Evolutionary conservation across 2,113 vertebrate genomes (phyloP).

Genomic region (Glaucidium brasilianum): DNA sequence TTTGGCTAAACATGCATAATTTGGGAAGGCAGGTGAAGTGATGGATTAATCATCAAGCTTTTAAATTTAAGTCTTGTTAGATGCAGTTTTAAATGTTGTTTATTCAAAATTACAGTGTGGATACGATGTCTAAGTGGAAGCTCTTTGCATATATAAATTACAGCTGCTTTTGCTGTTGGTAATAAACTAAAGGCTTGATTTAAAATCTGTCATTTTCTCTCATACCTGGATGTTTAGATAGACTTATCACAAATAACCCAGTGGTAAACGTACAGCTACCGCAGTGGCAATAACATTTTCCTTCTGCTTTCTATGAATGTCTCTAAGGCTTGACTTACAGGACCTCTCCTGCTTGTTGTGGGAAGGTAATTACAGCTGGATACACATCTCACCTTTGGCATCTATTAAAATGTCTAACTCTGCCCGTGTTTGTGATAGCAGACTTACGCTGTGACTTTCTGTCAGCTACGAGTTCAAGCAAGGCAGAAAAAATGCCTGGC

Average conservation of each 20-base stretch:
- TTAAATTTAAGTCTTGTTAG: constrained; percentile 65
- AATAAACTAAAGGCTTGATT: constrained; percentile 13
- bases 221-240: background rate
- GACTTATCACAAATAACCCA: background rate
- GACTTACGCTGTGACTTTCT: background rate
- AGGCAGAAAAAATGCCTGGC: background rate
- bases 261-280: background rate
- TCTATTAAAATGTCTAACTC: background rate
- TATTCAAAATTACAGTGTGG: constrained; percentile 64
- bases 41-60: constrained; percentile 62
- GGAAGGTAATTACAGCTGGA: background rate
- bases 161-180: background rate
- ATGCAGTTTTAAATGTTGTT: constrained; percentile 65
- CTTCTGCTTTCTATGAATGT: background rate
- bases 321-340: background rate
- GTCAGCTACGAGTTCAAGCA: background rate
- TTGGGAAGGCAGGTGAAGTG: constrained; percentile 71
- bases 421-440: background rate
- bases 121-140: constrained; percentile 23
- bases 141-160: constrained; percentile 40
- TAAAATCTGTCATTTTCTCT: constrained; percentile 12
- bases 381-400: background rate
- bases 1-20: constrained; percentile 71
- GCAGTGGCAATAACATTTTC: background rate
- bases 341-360: background rate